These are phyloP conservation scores for Cyclopterus lumpus DNA, from an alignment of 2,797 vertebrate species.

Conservation along the genomic window DNA sequence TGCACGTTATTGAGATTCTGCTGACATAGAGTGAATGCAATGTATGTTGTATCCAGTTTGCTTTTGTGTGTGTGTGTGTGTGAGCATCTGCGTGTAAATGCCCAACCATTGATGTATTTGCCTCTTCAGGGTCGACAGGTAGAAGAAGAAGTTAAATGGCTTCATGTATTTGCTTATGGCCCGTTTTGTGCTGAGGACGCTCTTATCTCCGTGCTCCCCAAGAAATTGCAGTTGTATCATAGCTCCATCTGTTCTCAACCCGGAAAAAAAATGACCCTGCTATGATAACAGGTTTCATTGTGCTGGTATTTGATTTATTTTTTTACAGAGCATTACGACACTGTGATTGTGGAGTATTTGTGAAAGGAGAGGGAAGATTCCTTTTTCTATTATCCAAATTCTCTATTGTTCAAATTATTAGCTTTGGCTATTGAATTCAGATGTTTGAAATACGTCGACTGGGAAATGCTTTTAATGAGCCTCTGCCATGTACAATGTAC, in stretches of 20 bases:
- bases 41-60: conserved; percentile 28
- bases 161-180: conserved; percentile 66
- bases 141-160: conserved; percentile 68
- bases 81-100: background rate
- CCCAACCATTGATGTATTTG: conserved; percentile 53
- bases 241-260: conserved; percentile 34
- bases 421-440: background rate
- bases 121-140: conserved; percentile 43
- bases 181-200: conserved; percentile 52
- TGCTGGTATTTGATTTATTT: too few relatives aligned
- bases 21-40: conserved; percentile 44
- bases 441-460: background rate
- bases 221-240: conserved; percentile 59
- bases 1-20: conserved; percentile 67
- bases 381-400: background rate
- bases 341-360: background rate
- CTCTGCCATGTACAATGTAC: background rate
- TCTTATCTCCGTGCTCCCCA: conserved; percentile 52
- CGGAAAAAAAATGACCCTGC: conserved; percentile 7
- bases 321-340: background rate
- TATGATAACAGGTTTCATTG: conserved; percentile 38
- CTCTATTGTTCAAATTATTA: background rate
- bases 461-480: background rate
- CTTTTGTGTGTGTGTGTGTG: conserved; percentile 19
- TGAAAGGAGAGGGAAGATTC: background rate